Evolutionary conservation across 2,888 invertebrate genomes (phyloP).

Genomic region (Polymixis flavicincta): DNA sequence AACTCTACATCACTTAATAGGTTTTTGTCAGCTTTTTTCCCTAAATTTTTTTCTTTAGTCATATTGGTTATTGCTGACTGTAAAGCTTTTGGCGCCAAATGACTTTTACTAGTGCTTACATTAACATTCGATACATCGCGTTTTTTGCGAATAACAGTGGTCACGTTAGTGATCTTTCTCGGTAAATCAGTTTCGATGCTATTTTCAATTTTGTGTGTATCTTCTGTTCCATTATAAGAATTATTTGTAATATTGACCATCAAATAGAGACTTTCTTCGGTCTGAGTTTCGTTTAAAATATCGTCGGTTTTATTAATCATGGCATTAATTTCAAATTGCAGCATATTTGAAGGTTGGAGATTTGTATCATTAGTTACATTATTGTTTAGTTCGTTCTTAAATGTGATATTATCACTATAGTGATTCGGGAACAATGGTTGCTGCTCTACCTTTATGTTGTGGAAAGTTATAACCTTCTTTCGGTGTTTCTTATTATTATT

Average conservation of each 20-base stretch:
- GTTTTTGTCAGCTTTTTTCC: slow-evolving; percentile 74
- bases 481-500: slow-evolving; percentile 81
- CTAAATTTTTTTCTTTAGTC: slow-evolving; percentile 60
- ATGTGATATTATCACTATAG: slow-evolving; percentile 60
- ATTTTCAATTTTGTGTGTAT: slow-evolving; percentile 74
- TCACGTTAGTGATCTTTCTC: slow-evolving; percentile 66
- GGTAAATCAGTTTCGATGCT: slow-evolving; percentile 81
- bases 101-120: slow-evolving; percentile 22
- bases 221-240: slow-evolving; percentile 74
- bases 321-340: slow-evolving; percentile 55
- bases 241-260: slow-evolving; percentile 78
- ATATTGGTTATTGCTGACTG: slow-evolving; percentile 23
- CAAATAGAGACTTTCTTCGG: slow-evolving; percentile 74
- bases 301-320: slow-evolving; percentile 66
- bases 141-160: slow-evolving; percentile 74
- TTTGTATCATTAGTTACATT: slow-evolving; percentile 54
- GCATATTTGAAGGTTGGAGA: slow-evolving; percentile 52
- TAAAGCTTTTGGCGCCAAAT: slow-evolving; percentile 25
- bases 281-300: slow-evolving; percentile 69
- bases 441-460: slow-evolving; percentile 78
- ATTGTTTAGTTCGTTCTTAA: slow-evolving; percentile 58
- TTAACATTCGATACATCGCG: slow-evolving; percentile 66
- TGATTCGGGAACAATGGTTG: slow-evolving; percentile 68
- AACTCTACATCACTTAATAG: slow-evolving; percentile 76
- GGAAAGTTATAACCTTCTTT: slow-evolving; percentile 81